Evolutionary conservation across 1,140 invertebrate species (phyloP).

Genomic region (Ceratosolen solmsi): DNA sequence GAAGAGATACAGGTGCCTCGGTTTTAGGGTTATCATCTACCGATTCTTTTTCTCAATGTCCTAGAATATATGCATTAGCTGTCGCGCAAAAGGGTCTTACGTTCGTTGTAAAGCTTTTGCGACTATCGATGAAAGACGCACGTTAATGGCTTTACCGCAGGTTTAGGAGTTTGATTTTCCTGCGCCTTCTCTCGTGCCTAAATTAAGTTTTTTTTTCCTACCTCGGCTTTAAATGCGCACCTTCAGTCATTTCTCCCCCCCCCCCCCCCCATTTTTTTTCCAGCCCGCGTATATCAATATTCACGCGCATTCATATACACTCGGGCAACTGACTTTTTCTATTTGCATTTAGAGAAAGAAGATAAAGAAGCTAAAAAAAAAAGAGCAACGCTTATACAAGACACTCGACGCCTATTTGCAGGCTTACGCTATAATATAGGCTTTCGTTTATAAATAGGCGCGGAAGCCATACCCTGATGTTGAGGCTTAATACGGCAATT

Average conservation of each 20-base stretch:
- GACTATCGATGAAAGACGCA: neutral
- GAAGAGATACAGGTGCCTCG: conserved; percentile 21
- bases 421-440: too few species aligned
- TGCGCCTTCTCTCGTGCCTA: neutral
- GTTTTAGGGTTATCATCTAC: neutral
- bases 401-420: too few species aligned
- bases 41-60: neutral
- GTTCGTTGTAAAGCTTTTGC: neutral
- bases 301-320: too few species aligned
- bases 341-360: too few species aligned
- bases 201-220: neutral
- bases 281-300: too few species aligned
- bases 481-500: neutral
- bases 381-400: too few species aligned
- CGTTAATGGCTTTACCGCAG: neutral
- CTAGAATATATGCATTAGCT: neutral
- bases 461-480: neutral
- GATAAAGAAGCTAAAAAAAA: too few species aligned
- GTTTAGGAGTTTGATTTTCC: neutral
- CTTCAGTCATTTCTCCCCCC: neutral
- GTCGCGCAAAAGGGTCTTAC: neutral
- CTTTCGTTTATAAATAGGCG: neutral
- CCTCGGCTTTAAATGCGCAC: neutral
- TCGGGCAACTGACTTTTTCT: too few species aligned
- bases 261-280: too few species aligned